Conservation (phyloP, 1,140 invertebrate genomes). For the Saccostrea glomerata region DNA sequence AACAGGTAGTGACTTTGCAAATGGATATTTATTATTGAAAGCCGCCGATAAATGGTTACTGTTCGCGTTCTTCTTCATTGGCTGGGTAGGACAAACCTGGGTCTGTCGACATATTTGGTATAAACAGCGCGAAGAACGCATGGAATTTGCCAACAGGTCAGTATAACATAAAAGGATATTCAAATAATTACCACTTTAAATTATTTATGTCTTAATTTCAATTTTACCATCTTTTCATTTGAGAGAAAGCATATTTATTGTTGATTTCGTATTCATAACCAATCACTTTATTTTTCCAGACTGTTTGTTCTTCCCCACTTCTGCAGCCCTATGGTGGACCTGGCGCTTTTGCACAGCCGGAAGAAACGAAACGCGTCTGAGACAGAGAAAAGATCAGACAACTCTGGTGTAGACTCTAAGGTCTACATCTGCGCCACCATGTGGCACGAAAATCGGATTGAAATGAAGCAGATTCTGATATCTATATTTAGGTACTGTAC, state of each 20-base stretch:
- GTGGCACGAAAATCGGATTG: slow-evolving; percentile 92
- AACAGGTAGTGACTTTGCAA: slow-evolving; percentile 29
- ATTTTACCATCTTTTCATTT: too few species aligned
- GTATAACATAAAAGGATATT: not conserved
- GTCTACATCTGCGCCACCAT: slow-evolving; percentile 85
- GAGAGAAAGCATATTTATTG: too few species aligned
- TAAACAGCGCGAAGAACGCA: slow-evolving; percentile 33
- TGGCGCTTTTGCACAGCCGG: slow-evolving; percentile 95
- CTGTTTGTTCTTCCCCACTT: slow-evolving; percentile 97
- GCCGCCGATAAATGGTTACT: slow-evolving; percentile 48
- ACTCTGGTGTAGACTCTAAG: slow-evolving; percentile 55
- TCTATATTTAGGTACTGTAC: slow-evolving; percentile 68
- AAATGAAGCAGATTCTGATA: slow-evolving; percentile 73
- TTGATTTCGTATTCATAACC: not conserved
- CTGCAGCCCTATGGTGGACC: slow-evolving; percentile 93
- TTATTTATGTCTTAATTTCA: too few species aligned
- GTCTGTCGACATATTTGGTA: slow-evolving; percentile 33
- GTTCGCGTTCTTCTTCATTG: slow-evolving; percentile 13
- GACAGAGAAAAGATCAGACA: slow-evolving; percentile 32
- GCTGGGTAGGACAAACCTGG: slow-evolving; percentile 31
- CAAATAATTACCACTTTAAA: not conserved
- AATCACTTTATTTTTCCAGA: slow-evolving; percentile 64
- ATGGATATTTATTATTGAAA: slow-evolving; percentile 26
- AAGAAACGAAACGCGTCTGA: slow-evolving; percentile 87
- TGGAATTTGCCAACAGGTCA: slow-evolving; percentile 53